Evolutionary conservation across 2,113 vertebrate species (phyloP).

Genomic region (Xiphophorus maculatus): DNA sequence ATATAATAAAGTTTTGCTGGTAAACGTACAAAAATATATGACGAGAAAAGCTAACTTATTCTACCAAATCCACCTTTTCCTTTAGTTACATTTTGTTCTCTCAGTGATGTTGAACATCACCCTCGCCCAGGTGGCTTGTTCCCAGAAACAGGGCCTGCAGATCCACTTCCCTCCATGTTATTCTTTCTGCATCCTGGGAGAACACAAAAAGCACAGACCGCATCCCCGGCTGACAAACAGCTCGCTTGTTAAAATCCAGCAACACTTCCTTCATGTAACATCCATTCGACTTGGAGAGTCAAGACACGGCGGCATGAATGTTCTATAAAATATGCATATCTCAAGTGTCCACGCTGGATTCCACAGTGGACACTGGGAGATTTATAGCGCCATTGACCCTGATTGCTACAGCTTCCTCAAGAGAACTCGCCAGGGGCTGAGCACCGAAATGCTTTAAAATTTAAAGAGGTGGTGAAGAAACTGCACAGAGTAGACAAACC

Average conservation of each 20-base stretch:
- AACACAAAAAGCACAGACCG: conserved; percentile 27
- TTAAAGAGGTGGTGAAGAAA: conserved; percentile 99
- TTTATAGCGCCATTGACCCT: conserved; percentile 87
- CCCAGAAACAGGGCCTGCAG: conserved; percentile 45
- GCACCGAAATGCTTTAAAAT: conserved; percentile 92
- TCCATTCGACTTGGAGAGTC: conserved; percentile 45
- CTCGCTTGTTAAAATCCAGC: conserved; percentile 52
- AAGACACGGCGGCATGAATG: conserved; percentile 52
- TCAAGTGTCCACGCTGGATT: conserved; percentile 78
- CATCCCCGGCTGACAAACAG: conserved; percentile 31
- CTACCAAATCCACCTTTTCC: too few species aligned
- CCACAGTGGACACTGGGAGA: conserved; percentile 82
- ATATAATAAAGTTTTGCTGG: background rate
- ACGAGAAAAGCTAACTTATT: too few species aligned
- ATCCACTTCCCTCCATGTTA: conserved; percentile 42
- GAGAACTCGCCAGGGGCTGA: conserved; percentile 86
- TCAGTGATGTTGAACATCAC: conserved; percentile 22
- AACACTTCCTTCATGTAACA: conserved; percentile 48
- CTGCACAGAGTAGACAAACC: conserved; percentile 91
- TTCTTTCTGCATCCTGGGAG: conserved; percentile 41
- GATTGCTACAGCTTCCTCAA: conserved; percentile 85
- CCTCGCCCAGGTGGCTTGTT: conserved; percentile 33
- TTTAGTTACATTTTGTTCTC: conserved; percentile 40
- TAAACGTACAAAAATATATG: too few species aligned
- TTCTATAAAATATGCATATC: conserved; percentile 75